Percentiles rank a stretch among this genome's conserved stretches.
These are phyloP conservation scores for Cydia strobilella DNA, from an alignment of 1,140 invertebrate species.

Conservation along the genomic window DNA sequence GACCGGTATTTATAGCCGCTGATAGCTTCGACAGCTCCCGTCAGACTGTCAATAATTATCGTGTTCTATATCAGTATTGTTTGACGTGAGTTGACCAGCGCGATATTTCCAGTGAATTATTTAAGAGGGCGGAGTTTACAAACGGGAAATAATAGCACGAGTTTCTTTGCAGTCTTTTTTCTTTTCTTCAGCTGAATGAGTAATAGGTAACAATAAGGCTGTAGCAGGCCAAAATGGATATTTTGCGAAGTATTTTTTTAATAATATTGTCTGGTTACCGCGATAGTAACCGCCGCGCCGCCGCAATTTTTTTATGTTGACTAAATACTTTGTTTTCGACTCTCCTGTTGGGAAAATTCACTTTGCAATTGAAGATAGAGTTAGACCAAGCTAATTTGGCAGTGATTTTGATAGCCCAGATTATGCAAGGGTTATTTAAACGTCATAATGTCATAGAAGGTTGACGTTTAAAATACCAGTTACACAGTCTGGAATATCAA, in stretches of 20 bases:
- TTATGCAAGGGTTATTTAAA: no score
- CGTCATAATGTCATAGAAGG: no score
- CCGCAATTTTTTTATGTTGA: no score
- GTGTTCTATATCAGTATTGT: conserved; percentile 6
- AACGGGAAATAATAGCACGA: neutral
- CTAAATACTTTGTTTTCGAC: neutral
- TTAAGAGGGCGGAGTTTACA: neutral
- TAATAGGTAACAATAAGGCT: neutral
- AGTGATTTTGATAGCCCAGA: no score
- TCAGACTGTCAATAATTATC: conserved; percentile 15
- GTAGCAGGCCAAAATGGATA: no score
- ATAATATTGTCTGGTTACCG: no score
- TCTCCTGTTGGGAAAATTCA: no score
- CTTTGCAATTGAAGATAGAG: no score
- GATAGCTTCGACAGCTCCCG: conserved; percentile 10
- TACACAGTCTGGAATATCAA: no score
- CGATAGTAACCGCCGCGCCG: no score
- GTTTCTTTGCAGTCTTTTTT: neutral
- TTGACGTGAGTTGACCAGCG: conserved; percentile 7
- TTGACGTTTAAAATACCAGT: no score
- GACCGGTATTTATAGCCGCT: conserved; percentile 5
- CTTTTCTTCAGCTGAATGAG: neutral
- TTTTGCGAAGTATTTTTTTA: neutral
- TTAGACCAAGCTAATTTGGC: no score
- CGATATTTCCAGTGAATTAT: neutral